Conservation (phyloP, 2,113 vertebrate species). For the Lonchura striata region DNA sequence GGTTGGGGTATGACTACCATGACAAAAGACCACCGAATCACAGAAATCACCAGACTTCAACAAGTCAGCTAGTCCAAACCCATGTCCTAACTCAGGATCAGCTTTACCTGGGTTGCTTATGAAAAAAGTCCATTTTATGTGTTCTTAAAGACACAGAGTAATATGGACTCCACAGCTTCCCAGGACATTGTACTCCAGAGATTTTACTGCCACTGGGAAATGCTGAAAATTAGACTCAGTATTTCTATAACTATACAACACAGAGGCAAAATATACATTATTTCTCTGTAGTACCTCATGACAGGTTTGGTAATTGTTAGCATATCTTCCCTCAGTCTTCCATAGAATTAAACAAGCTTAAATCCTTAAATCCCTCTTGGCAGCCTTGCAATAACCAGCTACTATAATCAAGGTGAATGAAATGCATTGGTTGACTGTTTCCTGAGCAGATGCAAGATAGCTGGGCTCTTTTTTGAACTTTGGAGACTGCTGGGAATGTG, state of each 20-base stretch:
- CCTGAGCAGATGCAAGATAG: background rate
- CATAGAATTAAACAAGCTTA: background rate
- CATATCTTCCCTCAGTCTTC: background rate
- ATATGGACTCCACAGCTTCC: background rate
- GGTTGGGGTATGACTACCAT: background rate
- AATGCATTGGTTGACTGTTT: background rate
- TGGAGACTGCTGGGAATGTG: background rate
- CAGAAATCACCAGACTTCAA: accelerated
- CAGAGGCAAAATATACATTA: background rate
- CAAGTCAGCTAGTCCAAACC: background rate
- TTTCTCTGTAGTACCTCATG: background rate
- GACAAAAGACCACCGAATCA: background rate
- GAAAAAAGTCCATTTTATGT: background rate
- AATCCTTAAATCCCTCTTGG: background rate
- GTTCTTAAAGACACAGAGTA: accelerated
- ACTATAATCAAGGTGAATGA: background rate
- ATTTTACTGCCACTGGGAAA: background rate
- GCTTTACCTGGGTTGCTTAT: background rate
- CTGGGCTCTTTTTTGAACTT: background rate
- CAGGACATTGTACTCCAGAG: background rate
- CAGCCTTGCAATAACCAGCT: background rate
- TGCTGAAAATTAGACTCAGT: background rate
- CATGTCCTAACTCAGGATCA: background rate
- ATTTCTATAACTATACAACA: background rate
- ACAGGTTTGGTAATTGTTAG: background rate